phyloP scores from a whole-genome alignment of 1,140 invertebrate species.

The Pissodes strobi region DNA sequence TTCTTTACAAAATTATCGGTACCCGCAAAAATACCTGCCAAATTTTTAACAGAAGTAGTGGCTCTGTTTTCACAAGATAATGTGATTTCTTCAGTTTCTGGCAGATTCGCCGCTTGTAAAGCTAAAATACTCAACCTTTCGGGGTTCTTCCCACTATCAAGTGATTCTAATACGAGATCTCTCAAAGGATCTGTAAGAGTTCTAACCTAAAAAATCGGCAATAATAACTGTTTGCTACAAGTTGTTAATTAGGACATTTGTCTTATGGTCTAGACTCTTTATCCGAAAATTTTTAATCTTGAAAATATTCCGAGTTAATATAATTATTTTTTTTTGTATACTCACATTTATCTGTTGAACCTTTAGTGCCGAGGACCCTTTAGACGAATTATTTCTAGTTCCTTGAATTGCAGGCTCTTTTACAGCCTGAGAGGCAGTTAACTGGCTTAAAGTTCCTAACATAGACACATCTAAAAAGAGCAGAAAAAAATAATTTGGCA shows the following conservation, averaged over 20 bases:
- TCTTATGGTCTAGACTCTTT: background rate
- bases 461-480: slow-evolving; percentile 39
- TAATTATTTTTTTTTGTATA: too few species aligned
- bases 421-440: slow-evolving; percentile 38
- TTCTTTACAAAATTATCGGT: slow-evolving; percentile 54
- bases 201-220: too few species aligned
- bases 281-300: too few species aligned
- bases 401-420: background rate
- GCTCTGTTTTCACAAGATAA: slow-evolving; percentile 25
- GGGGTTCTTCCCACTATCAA: slow-evolving; percentile 54
- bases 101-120: slow-evolving; percentile 57
- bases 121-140: slow-evolving; percentile 59
- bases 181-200: slow-evolving; percentile 58
- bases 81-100: slow-evolving; percentile 48
- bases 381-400: too few species aligned
- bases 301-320: too few species aligned
- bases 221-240: background rate
- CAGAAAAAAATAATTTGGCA: too few species aligned
- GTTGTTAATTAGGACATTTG: background rate
- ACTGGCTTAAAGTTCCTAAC: slow-evolving; percentile 44
- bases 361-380: too few species aligned
- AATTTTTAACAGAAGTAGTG: slow-evolving; percentile 44
- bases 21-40: slow-evolving; percentile 53
- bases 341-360: slow-evolving; percentile 2
- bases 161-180: slow-evolving; percentile 60